Evolutionary conservation across 2,113 vertebrate species (phyloP), one percentile per base, ranked within the genome.

Genomic region (Leptobrachium ailaonicum): DNA sequence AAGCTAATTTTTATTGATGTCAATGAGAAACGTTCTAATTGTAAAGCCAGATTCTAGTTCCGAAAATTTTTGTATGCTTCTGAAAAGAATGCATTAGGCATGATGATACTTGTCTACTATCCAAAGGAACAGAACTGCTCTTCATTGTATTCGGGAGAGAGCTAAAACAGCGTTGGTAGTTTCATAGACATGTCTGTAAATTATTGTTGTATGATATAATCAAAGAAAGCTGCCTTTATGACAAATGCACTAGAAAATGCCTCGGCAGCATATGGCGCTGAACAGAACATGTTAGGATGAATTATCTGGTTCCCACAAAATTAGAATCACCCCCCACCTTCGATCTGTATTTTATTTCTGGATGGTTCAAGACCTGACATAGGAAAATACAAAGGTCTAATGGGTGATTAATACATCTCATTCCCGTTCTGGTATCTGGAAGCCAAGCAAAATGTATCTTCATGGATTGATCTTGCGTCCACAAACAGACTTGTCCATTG

Each of bases 151-250:
- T 50, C 47, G 8, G 8, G 47, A 50, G 4, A 8, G 47, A 50
- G 8, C 8, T 4, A 50, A 50, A 5, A 50, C 8, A 50, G 47
- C 47, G 47, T 4, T 50, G 47, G 47, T 4, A 8, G 47, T 50
- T 50, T 50, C 4, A 50, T 50, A 50, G 47, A 50, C 47, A 50
- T 5, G 47, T 50, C 4, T 8, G 1, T 8, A 50, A 50, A 50
- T 50, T 50, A 14, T 60, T 47, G 41, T 71, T 63, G 47, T 78
- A 60, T 78, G 67, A 78, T 78, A 12, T 71, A 78, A 78, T 78
- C 76, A 13, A 45, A 66, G 12, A 56, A 71, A 62, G 47, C 68
- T 13, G 58, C 66, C 13, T 50, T 40, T 40, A 41, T 71, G 76
- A 78, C 54, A 71, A 78, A 78, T 78, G 76, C 69, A 41, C 42